Evolutionary conservation across 2,113 vertebrate species (phyloP).

Genomic region (Salvelinus namaycush): DNA sequence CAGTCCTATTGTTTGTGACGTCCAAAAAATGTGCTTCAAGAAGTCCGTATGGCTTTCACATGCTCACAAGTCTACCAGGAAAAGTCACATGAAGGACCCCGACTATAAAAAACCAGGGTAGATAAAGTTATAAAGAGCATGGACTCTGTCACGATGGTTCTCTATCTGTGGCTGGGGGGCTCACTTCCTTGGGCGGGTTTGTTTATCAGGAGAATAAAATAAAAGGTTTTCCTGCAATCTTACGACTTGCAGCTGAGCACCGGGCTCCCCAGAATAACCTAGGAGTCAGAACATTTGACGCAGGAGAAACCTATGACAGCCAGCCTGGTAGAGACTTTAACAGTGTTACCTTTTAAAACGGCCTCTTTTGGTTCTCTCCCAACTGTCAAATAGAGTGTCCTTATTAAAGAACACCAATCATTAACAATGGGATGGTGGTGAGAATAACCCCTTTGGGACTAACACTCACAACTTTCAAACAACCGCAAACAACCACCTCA

Average conservation of each 20-base stretch:
- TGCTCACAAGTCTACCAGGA: constrained; percentile 60
- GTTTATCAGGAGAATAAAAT: constrained; percentile 41
- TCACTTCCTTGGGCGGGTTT: constrained; percentile 38
- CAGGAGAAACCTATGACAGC: constrained; percentile 58
- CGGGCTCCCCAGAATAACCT: constrained; percentile 50
- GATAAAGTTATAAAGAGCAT: constrained; percentile 65
- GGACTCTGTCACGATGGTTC: constrained; percentile 71
- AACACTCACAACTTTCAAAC: neutral
- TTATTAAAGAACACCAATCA: neutral
- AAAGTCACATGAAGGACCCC: constrained; percentile 69
- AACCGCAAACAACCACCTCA: neutral
- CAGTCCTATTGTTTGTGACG: constrained; percentile 31
- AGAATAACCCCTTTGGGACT: neutral
- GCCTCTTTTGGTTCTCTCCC: neutral
- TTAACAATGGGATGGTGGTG: neutral
- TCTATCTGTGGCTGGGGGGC: constrained; percentile 67
- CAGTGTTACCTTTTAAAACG: neutral
- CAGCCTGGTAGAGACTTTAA: constrained; percentile 31
- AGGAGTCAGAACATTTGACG: constrained; percentile 63
- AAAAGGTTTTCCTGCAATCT: constrained; percentile 53
- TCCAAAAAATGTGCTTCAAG: constrained; percentile 19
- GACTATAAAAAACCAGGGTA: constrained; percentile 61
- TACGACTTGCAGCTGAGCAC: constrained; percentile 25
- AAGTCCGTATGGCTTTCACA: constrained; percentile 61
- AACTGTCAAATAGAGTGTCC: neutral